Evolutionary conservation across 2,113 vertebrate species (phyloP).

Genomic region (Cygnus buccinator): DNA sequence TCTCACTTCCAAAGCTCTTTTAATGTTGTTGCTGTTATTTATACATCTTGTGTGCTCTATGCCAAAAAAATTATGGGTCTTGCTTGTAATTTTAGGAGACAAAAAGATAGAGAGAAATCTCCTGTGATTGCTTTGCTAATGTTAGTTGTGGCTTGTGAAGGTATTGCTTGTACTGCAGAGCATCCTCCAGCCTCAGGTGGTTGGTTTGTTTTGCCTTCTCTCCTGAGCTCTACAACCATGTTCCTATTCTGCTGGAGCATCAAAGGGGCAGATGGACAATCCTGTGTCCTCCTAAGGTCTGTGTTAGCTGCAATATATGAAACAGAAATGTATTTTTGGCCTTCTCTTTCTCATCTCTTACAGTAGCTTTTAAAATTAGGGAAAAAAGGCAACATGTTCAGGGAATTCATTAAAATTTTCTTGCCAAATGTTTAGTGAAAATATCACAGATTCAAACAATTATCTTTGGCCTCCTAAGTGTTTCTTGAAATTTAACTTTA

Average conservation of each 20-base stretch:
- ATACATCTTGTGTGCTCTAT: background rate
- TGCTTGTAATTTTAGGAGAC: background rate
- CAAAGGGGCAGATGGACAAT: background rate
- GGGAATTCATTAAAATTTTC: background rate
- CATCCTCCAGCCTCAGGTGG: background rate
- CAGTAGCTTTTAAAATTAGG: background rate
- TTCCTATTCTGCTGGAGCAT: background rate
- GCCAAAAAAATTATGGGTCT: slow-evolving; percentile 7
- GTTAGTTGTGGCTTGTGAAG: slow-evolving; percentile 16
- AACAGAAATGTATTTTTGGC: background rate
- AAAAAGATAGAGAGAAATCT: background rate
- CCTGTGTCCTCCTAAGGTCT: background rate
- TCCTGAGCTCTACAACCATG: background rate
- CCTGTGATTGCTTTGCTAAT: background rate
- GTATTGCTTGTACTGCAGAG: background rate
- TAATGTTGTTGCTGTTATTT: background rate
- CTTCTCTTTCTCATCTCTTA: background rate
- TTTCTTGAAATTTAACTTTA: background rate
- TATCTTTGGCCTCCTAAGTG: background rate
- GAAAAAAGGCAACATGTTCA: background rate
- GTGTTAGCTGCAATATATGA: background rate
- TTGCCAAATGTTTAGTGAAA: background rate
- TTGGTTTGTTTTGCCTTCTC: slow-evolving; percentile 8
- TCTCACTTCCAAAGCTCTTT: background rate
- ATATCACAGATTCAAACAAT: background rate